These are phyloP conservation scores for Fragum sueziense DNA, from an alignment of 2,888 invertebrate genomes.

Conservation along the genomic window DNA sequence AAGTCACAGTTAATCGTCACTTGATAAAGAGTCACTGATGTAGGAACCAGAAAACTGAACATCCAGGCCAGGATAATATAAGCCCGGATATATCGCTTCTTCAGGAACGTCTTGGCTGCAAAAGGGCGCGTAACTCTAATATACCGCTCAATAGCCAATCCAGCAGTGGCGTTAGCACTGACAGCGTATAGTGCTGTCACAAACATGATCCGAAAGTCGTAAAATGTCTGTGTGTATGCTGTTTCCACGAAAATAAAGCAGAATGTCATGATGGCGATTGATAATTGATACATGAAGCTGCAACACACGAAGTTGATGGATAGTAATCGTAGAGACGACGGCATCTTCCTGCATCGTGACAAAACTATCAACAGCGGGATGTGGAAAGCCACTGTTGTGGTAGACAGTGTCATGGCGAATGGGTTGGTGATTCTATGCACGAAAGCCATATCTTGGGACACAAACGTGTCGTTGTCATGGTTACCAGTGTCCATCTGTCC, in stretches of 20 bases:
- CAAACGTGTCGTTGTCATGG: not conserved
- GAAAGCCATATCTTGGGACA: not conserved
- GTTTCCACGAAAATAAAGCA: not conserved
- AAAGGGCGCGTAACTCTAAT: not conserved
- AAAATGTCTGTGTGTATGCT: not conserved
- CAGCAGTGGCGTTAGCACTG: not conserved
- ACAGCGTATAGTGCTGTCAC: not conserved
- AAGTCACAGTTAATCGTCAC: not conserved
- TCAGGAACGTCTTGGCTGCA: not conserved
- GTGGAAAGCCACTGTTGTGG: not conserved
- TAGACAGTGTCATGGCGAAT: not conserved
- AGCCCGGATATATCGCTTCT: not conserved
- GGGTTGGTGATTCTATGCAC: not conserved
- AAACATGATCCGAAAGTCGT: not conserved
- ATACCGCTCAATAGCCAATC: conserved; percentile 2
- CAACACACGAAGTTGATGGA: not conserved
- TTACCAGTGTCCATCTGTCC: not conserved
- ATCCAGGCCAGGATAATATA: not conserved
- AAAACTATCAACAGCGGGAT: not conserved
- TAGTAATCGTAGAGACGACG: not conserved
- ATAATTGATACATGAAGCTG: not conserved
- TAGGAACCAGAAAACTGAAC: not conserved
- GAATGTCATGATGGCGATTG: not conserved
- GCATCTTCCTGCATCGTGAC: not conserved
- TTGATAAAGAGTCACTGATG: not conserved